Evolutionary conservation across 2,113 vertebrate genomes (phyloP), one percentile per base, ranked within the genome.

Genomic region (Phalacrocorax carbo): DNA sequence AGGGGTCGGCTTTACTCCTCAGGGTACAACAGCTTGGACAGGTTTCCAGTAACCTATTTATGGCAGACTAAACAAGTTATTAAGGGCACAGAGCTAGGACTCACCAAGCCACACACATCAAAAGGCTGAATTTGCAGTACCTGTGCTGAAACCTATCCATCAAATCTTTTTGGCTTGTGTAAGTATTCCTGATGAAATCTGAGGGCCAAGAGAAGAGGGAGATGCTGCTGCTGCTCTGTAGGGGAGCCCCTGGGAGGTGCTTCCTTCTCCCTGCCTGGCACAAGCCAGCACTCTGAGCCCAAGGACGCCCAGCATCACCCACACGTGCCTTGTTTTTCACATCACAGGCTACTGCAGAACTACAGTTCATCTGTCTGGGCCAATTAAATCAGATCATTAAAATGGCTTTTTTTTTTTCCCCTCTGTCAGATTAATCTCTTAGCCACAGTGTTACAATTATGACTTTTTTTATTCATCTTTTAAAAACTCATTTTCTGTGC

Each of bases 401-500:
- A 94, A 57, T 38, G 19, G 3, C 2, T 7, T 23, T 64, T 38
- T 88, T 88, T 54, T 57, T 12, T 11, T 1, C 34, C 20, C 38
- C 38, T 32, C 52, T 82, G 7, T 79, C 70, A 80, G 75, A 46
- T n/a, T 44, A 72, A 69, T 88, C 76, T 83, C 32, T 66, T 49
- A 72, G 54, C 30, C 16, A 27, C 19, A 60, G 32, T 61, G 26
- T 21, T 80, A 81, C 54, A 86, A 73, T 82, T 76, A 36, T 11
- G 21, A 40, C 34, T 30, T 42, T 49, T 49, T 57, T 19, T 2
- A 84, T 52, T 73, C 26, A 52, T 52, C 30, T 92, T 83, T 69
- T 68, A 46, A 75, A 88, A 93, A 26, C n/a, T 81, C 29, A 18
- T 93, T 78, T 95, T 89, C 88, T 71, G 29, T 48, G 27, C 22